Evolutionary conservation across 2,888 invertebrate species (phyloP).

Genomic region (Ectobius pallidus): DNA sequence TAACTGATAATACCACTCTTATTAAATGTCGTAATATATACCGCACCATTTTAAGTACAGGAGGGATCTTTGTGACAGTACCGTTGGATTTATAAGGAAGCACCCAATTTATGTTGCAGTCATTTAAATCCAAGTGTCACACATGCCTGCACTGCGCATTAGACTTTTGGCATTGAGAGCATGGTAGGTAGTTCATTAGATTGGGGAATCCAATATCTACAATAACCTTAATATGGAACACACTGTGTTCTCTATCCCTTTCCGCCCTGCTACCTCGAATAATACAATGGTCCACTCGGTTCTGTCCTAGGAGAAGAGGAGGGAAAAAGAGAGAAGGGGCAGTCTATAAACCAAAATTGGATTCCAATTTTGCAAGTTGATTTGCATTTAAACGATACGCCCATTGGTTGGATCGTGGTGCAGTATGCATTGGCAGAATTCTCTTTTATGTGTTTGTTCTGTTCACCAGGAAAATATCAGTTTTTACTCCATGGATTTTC

Average conservation of each 20-base stretch:
- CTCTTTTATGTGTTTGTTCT: background rate
- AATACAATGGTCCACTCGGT: background rate
- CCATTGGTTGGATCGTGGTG: background rate
- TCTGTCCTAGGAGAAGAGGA: background rate
- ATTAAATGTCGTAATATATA: too few species aligned
- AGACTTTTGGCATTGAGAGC: too few species aligned
- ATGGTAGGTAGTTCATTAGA: background rate
- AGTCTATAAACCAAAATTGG: constrained; percentile 12
- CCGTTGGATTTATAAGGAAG: too few species aligned
- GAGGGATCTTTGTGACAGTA: too few species aligned
- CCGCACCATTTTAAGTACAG: too few species aligned
- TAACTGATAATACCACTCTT: too few species aligned
- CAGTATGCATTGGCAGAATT: background rate
- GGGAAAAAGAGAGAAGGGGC: background rate
- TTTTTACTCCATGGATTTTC: too few species aligned
- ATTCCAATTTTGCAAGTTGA: constrained; percentile 18
- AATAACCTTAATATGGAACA: constrained; percentile 4
- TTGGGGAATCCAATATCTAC: background rate
- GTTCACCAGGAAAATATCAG: too few species aligned
- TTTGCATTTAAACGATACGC: background rate
- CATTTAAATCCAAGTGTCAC: too few species aligned
- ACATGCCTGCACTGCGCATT: too few species aligned
- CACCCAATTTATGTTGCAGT: too few species aligned
- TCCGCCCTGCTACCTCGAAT: background rate
- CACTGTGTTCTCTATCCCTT: background rate